Evolutionary conservation across 2,888 invertebrate species (phyloP).

Genomic region (Plagiodera versicolora): DNA sequence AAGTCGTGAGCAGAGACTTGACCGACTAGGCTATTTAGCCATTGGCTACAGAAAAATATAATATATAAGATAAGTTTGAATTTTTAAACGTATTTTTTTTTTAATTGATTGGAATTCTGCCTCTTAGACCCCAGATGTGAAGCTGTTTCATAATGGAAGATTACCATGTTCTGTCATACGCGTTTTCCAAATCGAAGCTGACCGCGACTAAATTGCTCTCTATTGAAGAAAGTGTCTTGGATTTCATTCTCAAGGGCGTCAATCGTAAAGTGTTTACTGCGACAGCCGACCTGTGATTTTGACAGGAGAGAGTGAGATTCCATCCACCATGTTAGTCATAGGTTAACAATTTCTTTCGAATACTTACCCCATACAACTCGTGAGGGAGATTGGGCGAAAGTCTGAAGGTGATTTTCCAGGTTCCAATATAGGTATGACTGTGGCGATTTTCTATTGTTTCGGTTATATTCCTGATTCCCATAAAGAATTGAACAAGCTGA

Average conservation of each 20-base stretch:
- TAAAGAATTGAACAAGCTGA: neutral
- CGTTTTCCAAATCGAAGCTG: conserved; percentile 12
- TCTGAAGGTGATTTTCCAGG: neutral
- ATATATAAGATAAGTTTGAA: no score
- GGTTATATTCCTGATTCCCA: neutral
- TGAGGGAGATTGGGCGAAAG: neutral
- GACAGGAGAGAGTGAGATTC: neutral
- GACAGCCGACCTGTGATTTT: neutral
- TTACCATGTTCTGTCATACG: conserved; percentile 11
- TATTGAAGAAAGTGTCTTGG: neutral
- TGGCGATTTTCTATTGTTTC: neutral
- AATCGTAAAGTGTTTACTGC: neutral
- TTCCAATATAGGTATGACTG: neutral
- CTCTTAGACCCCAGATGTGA: neutral
- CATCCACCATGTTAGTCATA: neutral
- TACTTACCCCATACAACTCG: neutral
- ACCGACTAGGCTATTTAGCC: no score
- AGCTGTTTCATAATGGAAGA: conserved; percentile 1
- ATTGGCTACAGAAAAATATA: no score
- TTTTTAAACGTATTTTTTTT: no score
- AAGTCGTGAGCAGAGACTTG: no score
- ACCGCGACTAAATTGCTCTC: conserved; percentile 6
- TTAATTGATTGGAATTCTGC: neutral
- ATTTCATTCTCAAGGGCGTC: neutral
- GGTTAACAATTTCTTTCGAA: neutral